Base-by-base conservation (phyloP, 2,113 vertebrate genomes). In the Plectropomus leopardus region DNA sequence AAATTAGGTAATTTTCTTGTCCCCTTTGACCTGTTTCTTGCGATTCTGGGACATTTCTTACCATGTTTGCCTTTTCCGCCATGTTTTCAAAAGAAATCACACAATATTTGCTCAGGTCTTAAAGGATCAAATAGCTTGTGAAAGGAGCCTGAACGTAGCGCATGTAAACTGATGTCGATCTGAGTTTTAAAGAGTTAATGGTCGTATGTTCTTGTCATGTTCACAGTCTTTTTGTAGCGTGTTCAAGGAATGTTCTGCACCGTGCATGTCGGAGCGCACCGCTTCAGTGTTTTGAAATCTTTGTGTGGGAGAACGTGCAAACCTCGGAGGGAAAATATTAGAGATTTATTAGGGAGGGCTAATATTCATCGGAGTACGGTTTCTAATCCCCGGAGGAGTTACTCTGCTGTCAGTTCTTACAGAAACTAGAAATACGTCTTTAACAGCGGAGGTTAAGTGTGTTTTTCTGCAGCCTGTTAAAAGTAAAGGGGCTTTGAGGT, bases 311-410 rank as follows among this genome's bases (percentile, higher is more conserved):
- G 54, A 67, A 17, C 13, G n/a, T 44, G 53, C 30, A 77, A 65
- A 86, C 59, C 47, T 63, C 30, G 24, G 58, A 68, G 34, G 44
- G 68, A 72, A 71, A 47, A 53, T 54, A 65, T 34, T 21, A 53
- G 51, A 70, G 69, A 36, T 64, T 80, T 58, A 68, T 76, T 45
- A 64, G 53, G 26, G 48, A 69, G 19, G 34, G 57, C 24, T 64
- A 28, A 68, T 58, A 42, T 68, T 69, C 51, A 68, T 48, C 23
- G 55, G 30, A 44, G 34, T 16, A 48, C 2, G 7, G 24, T 13
- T 71, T 66, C 72, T 47, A 76, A 24, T 30, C 40, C 72, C 23
- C 36, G 57, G 77, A 50, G 72, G 60, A 80, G 57, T 3, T 57
- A 42, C 44, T 4, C 48, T 24, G n/a, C 26, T 58, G 57, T 57